Evolutionary conservation across 2,113 vertebrate species (phyloP), one percentile per base, ranked within the genome.

Genomic region (Pao palembangensis): DNA sequence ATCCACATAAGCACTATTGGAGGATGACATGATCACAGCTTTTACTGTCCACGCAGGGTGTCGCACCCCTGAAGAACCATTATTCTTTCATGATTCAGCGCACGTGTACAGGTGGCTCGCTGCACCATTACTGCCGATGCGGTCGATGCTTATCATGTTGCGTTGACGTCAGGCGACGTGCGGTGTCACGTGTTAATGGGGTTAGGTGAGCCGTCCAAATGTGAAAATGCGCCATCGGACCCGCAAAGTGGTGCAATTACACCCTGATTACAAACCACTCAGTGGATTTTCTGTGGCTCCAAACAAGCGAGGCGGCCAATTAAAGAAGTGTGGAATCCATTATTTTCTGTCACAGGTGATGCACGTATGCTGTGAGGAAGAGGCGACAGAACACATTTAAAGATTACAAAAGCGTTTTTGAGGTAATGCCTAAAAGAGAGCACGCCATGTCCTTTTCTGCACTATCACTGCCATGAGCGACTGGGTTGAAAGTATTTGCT

Each of bases 401-500:
- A 38, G 34, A 38, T 38, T 11, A 2, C 11, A 38, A 38, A 38
- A 38, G 34, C 8, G 3, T 11, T 38, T 12, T 11, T 38, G 34
- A 38, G 34, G 11, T 38, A 38, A 38, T 6, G 25, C 25, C 34
- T 38, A 10, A 12, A 28, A 5, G 3, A 3, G 8, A 38, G 34
- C 34, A 12, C 34, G 74, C 25, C 79, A 85, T 84, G 87, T 81
- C 82, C 83, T 88, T 83, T 85, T 83, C 21, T 88, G 85, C 88
- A 88, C 83, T 87, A 78, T 79, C 78, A 77, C 73, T 66, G 28
- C 71, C 73, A 69, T 55, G 31, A 73, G 66, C 77, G 75, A 77
- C 64, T 28, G 11, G 66, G 71, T 58, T 38, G 10, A 10, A 51
- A 17, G 71, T 68, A 28, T 73, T 78, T 58, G 64, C 58, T 55